Base-by-base conservation (phyloP, 1,140 invertebrate species). In the Pomacea maculata region DNA sequence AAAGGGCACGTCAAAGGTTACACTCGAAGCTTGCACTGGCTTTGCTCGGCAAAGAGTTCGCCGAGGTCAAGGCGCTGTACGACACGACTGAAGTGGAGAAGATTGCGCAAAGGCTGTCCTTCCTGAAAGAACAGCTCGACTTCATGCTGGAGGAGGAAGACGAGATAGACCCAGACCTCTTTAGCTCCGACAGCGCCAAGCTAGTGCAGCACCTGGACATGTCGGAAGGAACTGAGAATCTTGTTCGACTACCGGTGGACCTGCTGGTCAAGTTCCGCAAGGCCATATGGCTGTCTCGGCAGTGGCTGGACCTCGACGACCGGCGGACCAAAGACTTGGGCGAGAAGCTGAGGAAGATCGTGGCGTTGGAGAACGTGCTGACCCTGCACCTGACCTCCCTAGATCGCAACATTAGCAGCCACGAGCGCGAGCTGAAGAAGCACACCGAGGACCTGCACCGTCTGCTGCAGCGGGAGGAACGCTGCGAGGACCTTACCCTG, bases 181-280 rank as follows among this genome's bases (percentile, higher is more conserved):
- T 87, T 55, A 84, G 87, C 61, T 82, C 86, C 65, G 89, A 90
- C 34, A 90, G 89, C 68, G 85, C 84, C 74, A 79, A 79, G 61
- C 73, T 85, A 10, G 83, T 88, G 2, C 80, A 83, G 70, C 83
- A 88, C 65, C 68, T 88, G 72, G 85, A 87, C 79, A 83, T 87
- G 52, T 84, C 87, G 65, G 83, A 83, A 29, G 81, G 83, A n/a
- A 86, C 83, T 25, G 84, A 85, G 63, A 85, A 81, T 34, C 57
- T 89, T 4, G 77, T 89, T 61, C 73, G 88, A 3, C 64, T 88
- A 4, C 81, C 89, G n/a, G 85, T 87, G 29, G 89, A 90, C 79
- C 86, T 89, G 67, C 75, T 89, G 54, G 80, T 87, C 34, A 90
- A 89, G 68, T 86, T 87, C 54, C 83, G 87, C 29, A 89, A 88